Evolutionary conservation across 1,140 invertebrate species (phyloP).

Genomic region (Pararge aegeria): DNA sequence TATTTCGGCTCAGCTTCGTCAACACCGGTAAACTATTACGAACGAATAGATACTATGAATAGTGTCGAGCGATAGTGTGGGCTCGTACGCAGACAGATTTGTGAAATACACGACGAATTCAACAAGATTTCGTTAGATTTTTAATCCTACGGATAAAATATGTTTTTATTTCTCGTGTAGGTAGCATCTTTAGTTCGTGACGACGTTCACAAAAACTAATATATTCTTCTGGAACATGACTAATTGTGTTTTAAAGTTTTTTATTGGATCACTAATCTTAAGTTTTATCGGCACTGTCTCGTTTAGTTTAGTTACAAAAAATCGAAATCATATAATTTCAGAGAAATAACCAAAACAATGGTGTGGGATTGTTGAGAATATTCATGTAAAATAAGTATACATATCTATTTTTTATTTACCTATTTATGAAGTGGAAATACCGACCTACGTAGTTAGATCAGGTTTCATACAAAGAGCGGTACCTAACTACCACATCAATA

Average conservation of each 20-base stretch:
- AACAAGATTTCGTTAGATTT: conserved; percentile 54
- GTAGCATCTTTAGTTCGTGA: conserved; percentile 19
- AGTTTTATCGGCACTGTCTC: not conserved
- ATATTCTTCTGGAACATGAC: conserved; percentile 14
- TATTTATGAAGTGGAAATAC: too few species aligned
- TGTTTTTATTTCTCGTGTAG: conserved; percentile 13
- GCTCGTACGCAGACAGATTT: conserved; percentile 67
- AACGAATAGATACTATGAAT: conserved; percentile 63
- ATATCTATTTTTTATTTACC: too few species aligned
- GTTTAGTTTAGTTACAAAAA: not conserved
- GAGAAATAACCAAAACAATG: not conserved
- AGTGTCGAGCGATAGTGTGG: conserved; percentile 48
- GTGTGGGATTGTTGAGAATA: not conserved
- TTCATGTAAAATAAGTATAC: too few species aligned
- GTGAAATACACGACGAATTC: conserved; percentile 63
- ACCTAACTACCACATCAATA: too few species aligned
- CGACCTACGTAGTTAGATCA: too few species aligned
- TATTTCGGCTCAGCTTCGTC: conserved; percentile 71
- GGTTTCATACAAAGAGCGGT: too few species aligned
- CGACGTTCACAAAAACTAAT: conserved; percentile 8
- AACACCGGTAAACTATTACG: conserved; percentile 49
- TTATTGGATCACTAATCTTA: not conserved
- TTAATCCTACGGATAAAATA: conserved; percentile 27
- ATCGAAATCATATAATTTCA: not conserved
- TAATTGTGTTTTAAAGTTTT: conserved; percentile 13